Conservation (phyloP, 1,140 invertebrate genomes). For the Copidosoma floridanum region DNA sequence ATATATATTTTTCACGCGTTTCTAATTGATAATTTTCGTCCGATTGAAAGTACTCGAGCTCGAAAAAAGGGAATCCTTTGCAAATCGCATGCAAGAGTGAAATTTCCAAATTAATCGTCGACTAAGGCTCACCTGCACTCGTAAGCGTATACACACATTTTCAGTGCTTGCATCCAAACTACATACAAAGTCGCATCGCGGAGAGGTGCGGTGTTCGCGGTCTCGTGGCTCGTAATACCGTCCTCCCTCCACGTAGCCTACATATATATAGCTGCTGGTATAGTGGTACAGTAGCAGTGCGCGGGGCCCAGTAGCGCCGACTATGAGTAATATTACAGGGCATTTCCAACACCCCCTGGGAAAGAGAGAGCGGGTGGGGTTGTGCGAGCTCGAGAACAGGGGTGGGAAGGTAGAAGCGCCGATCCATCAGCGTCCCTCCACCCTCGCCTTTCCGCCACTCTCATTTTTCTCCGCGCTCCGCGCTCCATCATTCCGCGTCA, state of each 20-base stretch:
- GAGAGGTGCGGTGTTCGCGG: not conserved
- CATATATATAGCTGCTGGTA: too few relatives aligned
- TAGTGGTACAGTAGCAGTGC: too few relatives aligned
- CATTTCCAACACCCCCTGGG: constrained; percentile 49
- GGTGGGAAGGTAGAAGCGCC: constrained; percentile 50
- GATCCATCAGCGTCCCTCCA: constrained; percentile 58
- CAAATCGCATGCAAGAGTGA: too few relatives aligned
- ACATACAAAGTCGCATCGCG: not conserved
- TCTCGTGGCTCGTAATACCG: too few relatives aligned
- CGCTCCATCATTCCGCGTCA: constrained; percentile 58
- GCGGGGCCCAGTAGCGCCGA: constrained; percentile 33
- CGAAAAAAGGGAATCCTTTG: too few relatives aligned
- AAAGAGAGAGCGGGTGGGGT: constrained; percentile 33
- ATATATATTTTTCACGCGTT: too few relatives aligned
- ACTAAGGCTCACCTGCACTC: not conserved
- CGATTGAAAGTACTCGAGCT: too few relatives aligned
- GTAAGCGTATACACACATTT: not conserved
- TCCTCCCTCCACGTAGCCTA: too few relatives aligned
- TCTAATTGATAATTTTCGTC: too few relatives aligned
- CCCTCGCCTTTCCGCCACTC: constrained; percentile 58
- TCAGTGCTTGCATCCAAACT: too few relatives aligned
- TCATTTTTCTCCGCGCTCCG: constrained; percentile 58
- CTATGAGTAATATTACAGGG: constrained; percentile 57
- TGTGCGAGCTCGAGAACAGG: constrained; percentile 34
- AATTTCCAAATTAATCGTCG: too few relatives aligned